Conservation (phyloP, 2,888 invertebrate genomes). For the Hydropsyche betteni region DNA sequence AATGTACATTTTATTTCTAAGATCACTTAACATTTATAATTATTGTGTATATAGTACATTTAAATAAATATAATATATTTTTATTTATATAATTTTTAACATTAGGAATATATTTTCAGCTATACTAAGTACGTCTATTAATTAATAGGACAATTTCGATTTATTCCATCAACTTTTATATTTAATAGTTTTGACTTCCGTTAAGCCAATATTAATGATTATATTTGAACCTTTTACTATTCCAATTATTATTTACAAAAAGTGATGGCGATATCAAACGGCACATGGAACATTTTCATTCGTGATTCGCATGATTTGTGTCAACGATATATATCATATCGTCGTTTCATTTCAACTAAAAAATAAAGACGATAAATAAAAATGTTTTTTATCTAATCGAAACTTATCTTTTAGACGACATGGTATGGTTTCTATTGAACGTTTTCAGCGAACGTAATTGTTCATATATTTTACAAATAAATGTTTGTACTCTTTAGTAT, state of each 20-base stretch:
- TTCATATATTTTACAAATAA: constrained; percentile 25
- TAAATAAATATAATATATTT: constrained; percentile 34
- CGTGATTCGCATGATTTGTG: neutral
- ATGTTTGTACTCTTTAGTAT: neutral
- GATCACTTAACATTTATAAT: constrained; percentile 19
- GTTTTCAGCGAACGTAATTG: constrained; percentile 4
- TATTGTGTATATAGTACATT: constrained; percentile 10
- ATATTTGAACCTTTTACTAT: constrained; percentile 5
- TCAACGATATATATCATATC: constrained; percentile 14
- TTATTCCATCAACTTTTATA: constrained; percentile 16
- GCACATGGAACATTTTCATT: neutral
- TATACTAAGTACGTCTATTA: constrained; percentile 18
- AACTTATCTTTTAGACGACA: constrained; percentile 23
- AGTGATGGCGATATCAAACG: neutral
- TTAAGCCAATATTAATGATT: neutral
- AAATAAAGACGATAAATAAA: constrained; percentile 10
- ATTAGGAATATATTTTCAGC: constrained; percentile 19
- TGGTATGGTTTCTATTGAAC: neutral
- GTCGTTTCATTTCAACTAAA: constrained; percentile 1
- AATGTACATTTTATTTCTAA: constrained; percentile 17
- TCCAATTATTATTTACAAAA: constrained; percentile 2
- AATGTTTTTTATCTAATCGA: constrained; percentile 20
- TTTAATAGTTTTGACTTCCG: constrained; percentile 1
- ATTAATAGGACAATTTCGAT: constrained; percentile 26
- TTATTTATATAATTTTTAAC: constrained; percentile 17